These are phyloP conservation scores for Shargacucullia verbasci DNA, from an alignment of 2,888 invertebrate species.

Conservation along the genomic window DNA sequence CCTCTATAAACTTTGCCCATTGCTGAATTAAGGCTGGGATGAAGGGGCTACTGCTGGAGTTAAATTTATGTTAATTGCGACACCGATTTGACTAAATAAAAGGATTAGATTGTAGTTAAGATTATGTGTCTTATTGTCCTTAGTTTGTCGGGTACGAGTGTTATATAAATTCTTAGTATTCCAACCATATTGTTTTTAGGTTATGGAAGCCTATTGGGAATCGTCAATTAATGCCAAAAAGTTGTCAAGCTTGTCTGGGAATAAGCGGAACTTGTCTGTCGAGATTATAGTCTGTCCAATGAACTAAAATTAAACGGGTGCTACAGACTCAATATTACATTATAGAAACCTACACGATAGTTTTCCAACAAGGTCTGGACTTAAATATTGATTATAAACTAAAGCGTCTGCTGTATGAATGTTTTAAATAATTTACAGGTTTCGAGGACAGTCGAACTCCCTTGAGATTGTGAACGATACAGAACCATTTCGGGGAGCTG, in stretches of 20 bases:
- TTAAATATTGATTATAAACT: constrained; percentile 6
- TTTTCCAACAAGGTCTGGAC: constrained; percentile 1
- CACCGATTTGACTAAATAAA: constrained; percentile 47
- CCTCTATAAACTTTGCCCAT: constrained; percentile 41
- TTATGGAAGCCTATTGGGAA: background rate
- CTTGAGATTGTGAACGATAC: constrained; percentile 27
- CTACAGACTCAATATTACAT: too few species aligned
- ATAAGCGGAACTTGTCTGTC: too few species aligned
- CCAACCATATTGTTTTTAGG: constrained; percentile 1
- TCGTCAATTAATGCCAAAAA: constrained; percentile 6
- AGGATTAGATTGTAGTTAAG: constrained; percentile 47
- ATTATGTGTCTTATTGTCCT: constrained; percentile 36
- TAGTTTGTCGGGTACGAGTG: constrained; percentile 3
- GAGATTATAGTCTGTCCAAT: too few species aligned
- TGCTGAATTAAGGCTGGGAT: constrained; percentile 39
- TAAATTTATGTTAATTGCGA: constrained; percentile 49
- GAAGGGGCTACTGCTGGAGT: constrained; percentile 38
- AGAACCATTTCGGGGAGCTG: constrained; percentile 20
- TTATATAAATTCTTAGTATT: constrained; percentile 1
- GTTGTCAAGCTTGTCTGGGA: background rate
- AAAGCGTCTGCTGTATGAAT: constrained; percentile 11
- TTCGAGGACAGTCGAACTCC: constrained; percentile 6
- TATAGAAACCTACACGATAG: too few species aligned
- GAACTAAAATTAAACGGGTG: too few species aligned
- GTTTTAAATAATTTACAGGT: constrained; percentile 22